These are phyloP conservation scores for Drosophila insularis DNA, from an alignment of 1,140 invertebrate species.

Conservation along the genomic window DNA sequence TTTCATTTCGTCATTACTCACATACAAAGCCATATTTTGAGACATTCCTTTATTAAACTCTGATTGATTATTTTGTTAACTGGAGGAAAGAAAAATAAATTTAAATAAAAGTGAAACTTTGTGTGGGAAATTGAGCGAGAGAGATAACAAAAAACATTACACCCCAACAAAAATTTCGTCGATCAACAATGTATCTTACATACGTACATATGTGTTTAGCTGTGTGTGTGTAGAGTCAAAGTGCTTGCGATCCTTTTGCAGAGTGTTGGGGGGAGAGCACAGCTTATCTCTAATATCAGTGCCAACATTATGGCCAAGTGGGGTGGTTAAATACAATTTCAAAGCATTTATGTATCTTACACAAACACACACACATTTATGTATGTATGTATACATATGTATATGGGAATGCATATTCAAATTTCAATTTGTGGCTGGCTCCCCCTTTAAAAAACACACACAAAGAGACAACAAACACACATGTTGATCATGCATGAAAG, in stretches of 20 bases:
- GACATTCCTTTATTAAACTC: not conserved
- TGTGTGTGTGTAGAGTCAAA: constrained; percentile 26
- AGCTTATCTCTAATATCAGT: constrained; percentile 48
- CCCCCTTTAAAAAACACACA: constrained; percentile 26
- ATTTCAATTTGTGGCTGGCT: constrained; percentile 39
- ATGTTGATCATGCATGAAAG: constrained; percentile 63
- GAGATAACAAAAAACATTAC: not conserved
- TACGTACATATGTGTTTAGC: constrained; percentile 30
- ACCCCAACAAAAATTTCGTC: not conserved
- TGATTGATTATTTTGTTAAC: constrained; percentile 2
- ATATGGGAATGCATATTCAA: constrained; percentile 40
- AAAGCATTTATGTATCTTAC: not conserved
- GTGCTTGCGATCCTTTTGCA: constrained; percentile 17
- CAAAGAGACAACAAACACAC: constrained; percentile 52
- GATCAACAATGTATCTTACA: not conserved
- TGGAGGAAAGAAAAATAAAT: not conserved
- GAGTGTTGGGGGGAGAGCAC: constrained; percentile 14
- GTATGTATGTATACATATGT: constrained; percentile 14
- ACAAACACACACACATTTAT: not conserved
- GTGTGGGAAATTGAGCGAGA: not conserved
- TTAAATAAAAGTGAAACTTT: constrained; percentile 2
- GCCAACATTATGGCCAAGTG: constrained; percentile 51
- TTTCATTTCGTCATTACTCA: no score
- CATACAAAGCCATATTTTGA: no score
- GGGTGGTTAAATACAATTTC: not conserved